Percentiles rank a stretch among this genome's conserved stretches.
phyloP scores from a whole-genome alignment of 1,140 invertebrate genomes.

The Ceratina australensis region DNA sequence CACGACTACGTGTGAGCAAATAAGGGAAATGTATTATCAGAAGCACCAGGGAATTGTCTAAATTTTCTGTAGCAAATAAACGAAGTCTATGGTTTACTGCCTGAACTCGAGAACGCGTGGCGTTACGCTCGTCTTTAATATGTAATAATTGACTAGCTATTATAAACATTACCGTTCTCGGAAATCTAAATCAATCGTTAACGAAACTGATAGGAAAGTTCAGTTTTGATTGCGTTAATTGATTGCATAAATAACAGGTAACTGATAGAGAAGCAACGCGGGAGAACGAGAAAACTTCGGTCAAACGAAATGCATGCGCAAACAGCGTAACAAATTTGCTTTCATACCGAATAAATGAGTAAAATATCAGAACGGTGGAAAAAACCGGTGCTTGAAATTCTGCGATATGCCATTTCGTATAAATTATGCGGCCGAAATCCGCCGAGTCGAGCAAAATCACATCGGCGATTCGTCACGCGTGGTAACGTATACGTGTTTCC shows the following conservation, averaged over 20 bases:
- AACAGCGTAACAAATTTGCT: background rate
- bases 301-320: too few relatives aligned
- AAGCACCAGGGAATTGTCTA: too few relatives aligned
- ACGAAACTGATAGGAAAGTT: background rate
- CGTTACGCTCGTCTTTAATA: too few relatives aligned
- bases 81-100: background rate
- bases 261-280: background rate
- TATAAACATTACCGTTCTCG: background rate
- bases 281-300: background rate
- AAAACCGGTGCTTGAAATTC: background rate
- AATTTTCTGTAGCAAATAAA: background rate
- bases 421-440: background rate
- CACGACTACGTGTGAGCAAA: background rate
- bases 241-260: background rate
- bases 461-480: constrained; percentile 9
- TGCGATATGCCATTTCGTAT: background rate
- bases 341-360: background rate
- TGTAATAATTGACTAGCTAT: too few relatives aligned
- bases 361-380: too few relatives aligned
- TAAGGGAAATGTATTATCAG: background rate
- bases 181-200: background rate
- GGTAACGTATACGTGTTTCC: background rate
- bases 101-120: too few relatives aligned
- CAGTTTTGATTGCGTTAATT: background rate
- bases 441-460: background rate